Evolutionary conservation across 2,888 invertebrate genomes (phyloP), one percentile per base, ranked within the genome.

Genomic region (Drosophila vallismaia): DNA sequence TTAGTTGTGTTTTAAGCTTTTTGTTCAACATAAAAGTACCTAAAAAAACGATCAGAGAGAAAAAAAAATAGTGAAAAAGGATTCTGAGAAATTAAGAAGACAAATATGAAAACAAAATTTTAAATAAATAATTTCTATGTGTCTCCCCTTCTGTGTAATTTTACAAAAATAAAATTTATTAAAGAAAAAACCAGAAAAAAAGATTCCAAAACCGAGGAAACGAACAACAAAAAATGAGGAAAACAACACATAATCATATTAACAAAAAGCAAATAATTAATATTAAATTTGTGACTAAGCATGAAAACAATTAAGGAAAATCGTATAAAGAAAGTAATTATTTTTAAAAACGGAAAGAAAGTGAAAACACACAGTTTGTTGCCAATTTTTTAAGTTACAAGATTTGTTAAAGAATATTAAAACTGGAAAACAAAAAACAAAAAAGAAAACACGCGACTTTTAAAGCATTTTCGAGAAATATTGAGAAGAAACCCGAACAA

Each of bases 391-490:
- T 57, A 48, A 57, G 51, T 69, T 70, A 63, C 63, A 49, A 63
- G 19, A 63, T 70, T 69, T 70, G 69, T 70, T 69, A 69, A 69
- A 40, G 50, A 58, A 60, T 60, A 36, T 46, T 46, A 55, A 50
- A 60, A 31, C 28, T 12, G 55, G 8, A 38, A 46, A 46, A 38
- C 1, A 45, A 19, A 19, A 1, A 44, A 53, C 12, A 38, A 45
- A 40, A 44, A 46, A 42, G 1, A 45, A 26, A 24, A 67, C 51
- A 56, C 69, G 38, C 68, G 51, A 71, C 60, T 70, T 70, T 83
- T 76, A 81, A 86, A 74, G 84, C 81, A 86, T 83, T 86, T 86
- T 83, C 71, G 86, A 83, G 60, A 86, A 80, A 86, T 84, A 84
- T 86, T 84, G 51, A 36, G 66, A 56, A 58, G 56, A 52, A 79